Evolutionary conservation across 2,113 vertebrate genomes (phyloP).

Genomic region (Sisor rabdophorus): DNA sequence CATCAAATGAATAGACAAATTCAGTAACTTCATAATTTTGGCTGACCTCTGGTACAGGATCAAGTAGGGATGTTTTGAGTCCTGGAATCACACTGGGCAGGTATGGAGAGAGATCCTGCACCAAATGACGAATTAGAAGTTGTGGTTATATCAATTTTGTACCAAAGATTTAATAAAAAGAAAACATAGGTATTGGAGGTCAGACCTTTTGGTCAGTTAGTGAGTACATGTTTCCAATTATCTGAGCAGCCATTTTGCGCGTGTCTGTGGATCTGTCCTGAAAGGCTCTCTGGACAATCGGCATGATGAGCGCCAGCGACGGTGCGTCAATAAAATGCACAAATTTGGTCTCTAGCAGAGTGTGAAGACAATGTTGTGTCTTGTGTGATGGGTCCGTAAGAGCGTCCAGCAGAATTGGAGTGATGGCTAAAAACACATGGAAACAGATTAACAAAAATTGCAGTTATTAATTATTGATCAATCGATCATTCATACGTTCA

Average conservation of each 20-base stretch:
- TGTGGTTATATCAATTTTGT: background rate
- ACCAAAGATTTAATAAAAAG: background rate
- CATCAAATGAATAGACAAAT: background rate
- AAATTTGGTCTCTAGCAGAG: constrained; percentile 94
- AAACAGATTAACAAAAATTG: background rate
- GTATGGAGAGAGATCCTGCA: constrained; percentile 92
- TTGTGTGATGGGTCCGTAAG: constrained; percentile 91
- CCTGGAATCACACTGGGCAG: constrained; percentile 94
- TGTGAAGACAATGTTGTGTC: constrained; percentile 94
- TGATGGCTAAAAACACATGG: constrained; percentile 76
- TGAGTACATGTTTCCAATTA: constrained; percentile 99
- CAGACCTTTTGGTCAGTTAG: constrained; percentile 95
- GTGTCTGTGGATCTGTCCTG: constrained; percentile 97
- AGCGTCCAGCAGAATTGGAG: constrained; percentile 90
- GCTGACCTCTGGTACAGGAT: constrained; percentile 91
- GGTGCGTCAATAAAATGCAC: constrained; percentile 98
- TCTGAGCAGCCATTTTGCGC: constrained; percentile 98
- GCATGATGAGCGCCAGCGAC: constrained; percentile 96
- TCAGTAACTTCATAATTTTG: no score
- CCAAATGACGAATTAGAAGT: constrained; percentile 1
- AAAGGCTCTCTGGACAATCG: constrained; percentile 96
- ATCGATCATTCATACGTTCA: no score
- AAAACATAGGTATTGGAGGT: no score
- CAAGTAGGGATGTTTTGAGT: constrained; percentile 89
- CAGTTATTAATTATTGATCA: no score